Evolutionary conservation across 64 coral and sea anemone genomes (phyloP).

Genomic region (Stichodactyla helianthus): DNA sequence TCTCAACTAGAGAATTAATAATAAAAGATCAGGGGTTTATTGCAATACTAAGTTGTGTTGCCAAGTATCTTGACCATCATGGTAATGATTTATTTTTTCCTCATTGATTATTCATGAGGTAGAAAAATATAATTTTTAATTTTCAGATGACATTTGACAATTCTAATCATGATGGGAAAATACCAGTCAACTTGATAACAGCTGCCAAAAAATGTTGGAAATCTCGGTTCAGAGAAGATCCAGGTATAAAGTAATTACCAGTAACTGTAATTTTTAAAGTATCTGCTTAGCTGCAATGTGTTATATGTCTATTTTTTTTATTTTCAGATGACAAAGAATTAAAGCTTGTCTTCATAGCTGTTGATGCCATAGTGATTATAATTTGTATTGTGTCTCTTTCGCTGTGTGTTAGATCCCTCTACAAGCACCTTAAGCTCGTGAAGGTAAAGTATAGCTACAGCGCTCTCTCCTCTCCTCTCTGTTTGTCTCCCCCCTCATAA

Average conservation of each 20-base stretch:
- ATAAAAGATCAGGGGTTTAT: too few relatives aligned
- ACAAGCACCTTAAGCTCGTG: slow-evolving; percentile 41
- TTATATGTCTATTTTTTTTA: not conserved
- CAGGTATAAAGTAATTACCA: not conserved
- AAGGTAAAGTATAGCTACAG: slow-evolving; percentile 47
- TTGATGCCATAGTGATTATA: slow-evolving; percentile 24
- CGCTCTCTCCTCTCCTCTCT: too few relatives aligned
- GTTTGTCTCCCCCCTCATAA: too few relatives aligned
- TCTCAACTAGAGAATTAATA: too few relatives aligned
- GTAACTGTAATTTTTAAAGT: too few relatives aligned
- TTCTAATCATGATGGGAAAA: slow-evolving; percentile 20
- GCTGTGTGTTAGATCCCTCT: slow-evolving; percentile 43
- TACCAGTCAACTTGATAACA: not conserved
- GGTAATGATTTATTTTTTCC: too few relatives aligned
- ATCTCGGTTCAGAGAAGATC: not conserved
- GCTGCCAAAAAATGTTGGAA: not conserved
- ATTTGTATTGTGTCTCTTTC: slow-evolving; percentile 10
- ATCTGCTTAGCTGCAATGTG: not conserved
- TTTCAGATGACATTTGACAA: slow-evolving; percentile 15
- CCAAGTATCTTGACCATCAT: too few relatives aligned
- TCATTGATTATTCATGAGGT: too few relatives aligned
- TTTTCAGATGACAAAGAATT: not conserved
- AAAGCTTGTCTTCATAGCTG: not conserved
- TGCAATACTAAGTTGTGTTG: too few relatives aligned
- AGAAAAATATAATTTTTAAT: not conserved